Percentiles rank a stretch among this genome's conserved stretches.
Evolutionary conservation across 2,888 invertebrate genomes (phyloP).

Genomic region (Oligia fasciuncula): DNA sequence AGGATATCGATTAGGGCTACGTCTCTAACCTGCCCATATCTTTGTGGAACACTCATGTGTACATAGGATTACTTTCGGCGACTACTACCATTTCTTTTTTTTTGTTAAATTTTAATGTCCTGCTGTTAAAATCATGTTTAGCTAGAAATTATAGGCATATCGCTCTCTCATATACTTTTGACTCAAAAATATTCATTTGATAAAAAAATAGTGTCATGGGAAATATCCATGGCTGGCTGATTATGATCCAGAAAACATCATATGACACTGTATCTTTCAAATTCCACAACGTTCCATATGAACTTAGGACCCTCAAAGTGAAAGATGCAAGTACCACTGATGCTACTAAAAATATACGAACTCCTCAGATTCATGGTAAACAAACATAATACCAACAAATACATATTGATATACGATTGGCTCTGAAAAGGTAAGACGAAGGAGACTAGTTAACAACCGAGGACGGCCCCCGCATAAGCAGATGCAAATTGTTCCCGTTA

Average conservation of each 20-base stretch:
- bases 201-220: slow-evolving; percentile 8
- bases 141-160: neutral
- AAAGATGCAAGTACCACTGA: slow-evolving; percentile 4
- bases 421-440: slow-evolving; percentile 72
- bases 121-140: slow-evolving; percentile 3
- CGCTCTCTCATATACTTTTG: neutral
- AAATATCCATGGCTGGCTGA: slow-evolving; percentile 39
- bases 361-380: slow-evolving; percentile 42
- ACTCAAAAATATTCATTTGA: slow-evolving; percentile 4
- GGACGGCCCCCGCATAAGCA: slow-evolving; percentile 88
- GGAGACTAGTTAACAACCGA: slow-evolving; percentile 87
- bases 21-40: slow-evolving; percentile 89
- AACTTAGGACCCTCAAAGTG: slow-evolving; percentile 6
- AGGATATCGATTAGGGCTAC: slow-evolving; percentile 90
- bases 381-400: slow-evolving; percentile 57
- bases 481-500: slow-evolving; percentile 90
- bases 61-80: slow-evolving; percentile 78
- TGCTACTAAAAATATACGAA: slow-evolving; percentile 16
- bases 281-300: slow-evolving; percentile 13
- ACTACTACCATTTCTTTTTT: slow-evolving; percentile 58
- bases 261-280: slow-evolving; percentile 15
- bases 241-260: slow-evolving; percentile 36
- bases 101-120: slow-evolving; percentile 32
- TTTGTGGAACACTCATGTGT: slow-evolving; percentile 84
- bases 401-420: slow-evolving; percentile 61